Percentiles rank a stretch among this genome's conserved stretches.
phyloP scores from a whole-genome alignment of 2,888 invertebrate species.

The Catonia carolina region DNA sequence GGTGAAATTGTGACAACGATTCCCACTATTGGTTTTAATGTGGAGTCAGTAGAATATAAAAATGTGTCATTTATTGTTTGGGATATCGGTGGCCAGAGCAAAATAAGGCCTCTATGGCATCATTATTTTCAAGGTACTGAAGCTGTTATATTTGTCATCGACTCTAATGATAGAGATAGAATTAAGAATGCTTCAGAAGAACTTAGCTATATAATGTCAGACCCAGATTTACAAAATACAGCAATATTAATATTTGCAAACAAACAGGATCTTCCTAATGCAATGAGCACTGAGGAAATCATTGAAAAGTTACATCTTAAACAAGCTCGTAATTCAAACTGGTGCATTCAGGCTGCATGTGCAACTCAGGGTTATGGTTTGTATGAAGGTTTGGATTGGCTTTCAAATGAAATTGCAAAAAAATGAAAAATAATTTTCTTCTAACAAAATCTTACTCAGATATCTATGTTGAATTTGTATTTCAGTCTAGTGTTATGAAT shows the following conservation, averaged over 20 bases:
- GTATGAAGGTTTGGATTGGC: slow-evolving; percentile 93
- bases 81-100: slow-evolving; percentile 98
- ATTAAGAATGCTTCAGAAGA: slow-evolving; percentile 78
- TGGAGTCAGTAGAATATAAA: slow-evolving; percentile 98
- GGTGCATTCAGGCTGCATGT: slow-evolving; percentile 94
- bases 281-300: slow-evolving; percentile 90
- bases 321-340: slow-evolving; percentile 77
- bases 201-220: slow-evolving; percentile 54
- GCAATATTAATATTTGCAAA: slow-evolving; percentile 91
- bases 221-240: slow-evolving; percentile 92
- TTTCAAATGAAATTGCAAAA: slow-evolving; percentile 82
- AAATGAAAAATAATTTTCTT: slow-evolving; percentile 46
- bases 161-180: slow-evolving; percentile 65
- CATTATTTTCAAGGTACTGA: slow-evolving; percentile 93
- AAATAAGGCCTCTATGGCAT: slow-evolving; percentile 93
- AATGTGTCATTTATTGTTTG: slow-evolving; percentile 98
- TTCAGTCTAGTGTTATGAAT: no score
- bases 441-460: slow-evolving; percentile 33
- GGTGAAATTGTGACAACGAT: slow-evolving; percentile 97
- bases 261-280: slow-evolving; percentile 92
- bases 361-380: slow-evolving; percentile 90
- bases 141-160: slow-evolving; percentile 23
- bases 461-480: neutral
- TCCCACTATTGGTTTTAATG: slow-evolving; percentile 96
- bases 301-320: slow-evolving; percentile 87